A percentile compares a stretch with the other conserved stretches of the same genome.
phyloP scores from a whole-genome alignment of 2,797 vertebrate genomes.

The Poeciliopsis gracilis region DNA sequence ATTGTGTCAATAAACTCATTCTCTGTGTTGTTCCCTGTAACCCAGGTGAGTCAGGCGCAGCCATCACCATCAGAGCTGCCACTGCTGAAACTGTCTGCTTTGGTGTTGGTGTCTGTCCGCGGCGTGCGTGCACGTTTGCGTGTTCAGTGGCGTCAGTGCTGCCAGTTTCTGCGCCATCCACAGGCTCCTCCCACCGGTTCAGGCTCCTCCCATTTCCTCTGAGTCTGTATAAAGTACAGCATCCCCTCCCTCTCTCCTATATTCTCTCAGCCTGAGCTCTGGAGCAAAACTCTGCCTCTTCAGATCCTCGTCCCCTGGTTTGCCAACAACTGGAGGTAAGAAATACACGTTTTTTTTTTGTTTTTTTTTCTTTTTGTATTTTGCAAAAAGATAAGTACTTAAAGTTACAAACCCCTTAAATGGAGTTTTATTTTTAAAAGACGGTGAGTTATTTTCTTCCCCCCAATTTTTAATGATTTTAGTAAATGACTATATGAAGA shows the following conservation, averaged over 20 bases:
- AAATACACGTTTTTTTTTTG: not conserved
- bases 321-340: conserved; percentile 66
- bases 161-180: conserved; percentile 56
- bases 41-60: conserved; percentile 17
- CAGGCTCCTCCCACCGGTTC: conserved; percentile 43
- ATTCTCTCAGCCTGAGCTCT: conserved; percentile 51
- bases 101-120: not conserved
- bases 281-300: conserved; percentile 54
- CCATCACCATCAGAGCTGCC: conserved; percentile 22
- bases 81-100: conserved; percentile 6
- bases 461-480: not conserved
- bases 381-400: not conserved
- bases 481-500: not conserved
- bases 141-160: conserved; percentile 63
- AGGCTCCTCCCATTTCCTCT: conserved; percentile 54
- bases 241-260: conserved; percentile 14
- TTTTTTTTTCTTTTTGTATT: not conserved
- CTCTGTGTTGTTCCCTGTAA: conserved; percentile 7
- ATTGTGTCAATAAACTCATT: conserved; percentile 5
- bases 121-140: conserved; percentile 37
- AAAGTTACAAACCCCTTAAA: not conserved
- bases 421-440: not conserved
- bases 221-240: conserved; percentile 57
- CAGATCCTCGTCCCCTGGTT: conserved; percentile 35
- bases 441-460: no score